Percentiles rank a stretch among this genome's conserved stretches.
phyloP scores from a whole-genome alignment of 2,113 vertebrate species.

The Engystomops pustulosus region DNA sequence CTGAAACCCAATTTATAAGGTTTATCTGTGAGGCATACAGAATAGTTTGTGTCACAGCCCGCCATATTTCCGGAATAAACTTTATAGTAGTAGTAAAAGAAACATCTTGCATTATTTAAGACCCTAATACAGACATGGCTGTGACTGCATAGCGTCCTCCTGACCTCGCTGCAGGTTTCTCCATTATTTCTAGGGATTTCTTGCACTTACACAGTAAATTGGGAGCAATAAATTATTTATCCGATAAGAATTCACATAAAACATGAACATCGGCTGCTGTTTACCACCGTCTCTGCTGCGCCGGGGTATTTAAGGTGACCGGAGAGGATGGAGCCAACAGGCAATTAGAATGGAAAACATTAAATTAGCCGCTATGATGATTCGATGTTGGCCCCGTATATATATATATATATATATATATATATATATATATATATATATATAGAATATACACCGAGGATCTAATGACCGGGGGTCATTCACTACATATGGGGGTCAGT shows the following conservation, averaged over 20 bases:
- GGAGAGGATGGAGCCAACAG: background rate
- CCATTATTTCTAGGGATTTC: constrained; percentile 3
- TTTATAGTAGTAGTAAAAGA: background rate
- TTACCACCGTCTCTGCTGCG: background rate
- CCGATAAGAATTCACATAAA: constrained; percentile 13
- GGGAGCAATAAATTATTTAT: constrained; percentile 37
- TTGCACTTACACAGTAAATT: constrained; percentile 16
- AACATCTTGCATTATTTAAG: background rate
- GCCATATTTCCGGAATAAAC: no score
- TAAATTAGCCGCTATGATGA: background rate
- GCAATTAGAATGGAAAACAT: constrained; percentile 19
- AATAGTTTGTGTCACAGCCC: no score
- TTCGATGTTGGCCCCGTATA: no score
- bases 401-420: no score
- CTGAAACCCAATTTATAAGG: background rate
- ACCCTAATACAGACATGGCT: no score
- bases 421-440: no score
- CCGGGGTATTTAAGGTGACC: constrained; percentile 23
- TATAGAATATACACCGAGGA: no score
- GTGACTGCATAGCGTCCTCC: background rate
- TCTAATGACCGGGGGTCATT: no score
- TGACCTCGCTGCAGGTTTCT: background rate
- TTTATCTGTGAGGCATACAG: no score
- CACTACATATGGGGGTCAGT: no score
- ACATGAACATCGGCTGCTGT: background rate